These are phyloP conservation scores for Stenolophus ochropezus DNA, from an alignment of 2,888 invertebrate species.

Conservation along the genomic window DNA sequence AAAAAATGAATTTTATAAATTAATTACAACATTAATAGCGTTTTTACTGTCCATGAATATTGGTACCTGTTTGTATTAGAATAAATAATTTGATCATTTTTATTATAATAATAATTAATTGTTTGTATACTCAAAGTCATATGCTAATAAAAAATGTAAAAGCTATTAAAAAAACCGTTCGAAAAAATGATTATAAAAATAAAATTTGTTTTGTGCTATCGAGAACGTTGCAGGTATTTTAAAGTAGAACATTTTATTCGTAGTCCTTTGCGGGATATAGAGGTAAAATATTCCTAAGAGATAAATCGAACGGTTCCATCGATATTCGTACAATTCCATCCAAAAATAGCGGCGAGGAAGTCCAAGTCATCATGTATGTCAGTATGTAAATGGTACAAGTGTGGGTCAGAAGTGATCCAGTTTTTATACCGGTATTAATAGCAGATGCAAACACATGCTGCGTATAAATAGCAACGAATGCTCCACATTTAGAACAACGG, in stretches of 20 bases:
- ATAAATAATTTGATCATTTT: too few relatives aligned
- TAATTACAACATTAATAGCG: too few relatives aligned
- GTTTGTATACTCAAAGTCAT: too few relatives aligned
- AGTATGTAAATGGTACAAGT: constrained; percentile 46
- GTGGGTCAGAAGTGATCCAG: constrained; percentile 39
- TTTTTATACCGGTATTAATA: constrained; percentile 48
- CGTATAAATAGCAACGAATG: constrained; percentile 46
- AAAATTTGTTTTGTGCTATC: too few relatives aligned
- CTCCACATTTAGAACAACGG: constrained; percentile 46
- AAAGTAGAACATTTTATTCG: neutral
- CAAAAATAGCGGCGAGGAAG: constrained; percentile 35
- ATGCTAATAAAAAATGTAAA: too few relatives aligned
- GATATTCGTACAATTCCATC: constrained; percentile 4
- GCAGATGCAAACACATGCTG: constrained; percentile 25
- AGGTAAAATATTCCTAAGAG: neutral
- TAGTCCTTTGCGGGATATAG: neutral
- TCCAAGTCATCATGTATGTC: constrained; percentile 44
- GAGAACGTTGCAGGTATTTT: neutral
- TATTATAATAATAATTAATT: too few relatives aligned
- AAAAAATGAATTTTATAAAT: too few relatives aligned
- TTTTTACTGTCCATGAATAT: too few relatives aligned
- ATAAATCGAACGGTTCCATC: constrained; percentile 18
- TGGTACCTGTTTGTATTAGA: too few relatives aligned
- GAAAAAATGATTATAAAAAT: too few relatives aligned
- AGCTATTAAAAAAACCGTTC: too few relatives aligned